Conservation (phyloP, 2,888 invertebrate genomes). For the Pantelozetes paolii region DNA sequence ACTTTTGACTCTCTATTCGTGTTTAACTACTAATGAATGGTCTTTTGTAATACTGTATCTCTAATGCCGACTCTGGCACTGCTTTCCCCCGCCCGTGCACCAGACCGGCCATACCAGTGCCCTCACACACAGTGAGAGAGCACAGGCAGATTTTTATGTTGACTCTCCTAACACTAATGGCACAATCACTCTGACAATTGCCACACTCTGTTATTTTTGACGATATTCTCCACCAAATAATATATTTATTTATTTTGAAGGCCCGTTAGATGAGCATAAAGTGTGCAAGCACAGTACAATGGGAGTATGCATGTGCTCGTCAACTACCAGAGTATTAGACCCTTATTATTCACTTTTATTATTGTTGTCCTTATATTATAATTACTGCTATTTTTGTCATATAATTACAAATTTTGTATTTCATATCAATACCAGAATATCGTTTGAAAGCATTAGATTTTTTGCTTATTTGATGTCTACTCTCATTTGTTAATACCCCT, state of each 20-base stretch:
- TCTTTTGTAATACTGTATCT: neutral
- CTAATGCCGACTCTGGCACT: neutral
- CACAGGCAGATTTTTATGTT: slow-evolving; percentile 2
- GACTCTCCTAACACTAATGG: neutral
- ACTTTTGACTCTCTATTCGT: neutral
- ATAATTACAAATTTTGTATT: too few species aligned
- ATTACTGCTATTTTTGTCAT: too few species aligned
- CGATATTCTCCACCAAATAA: neutral
- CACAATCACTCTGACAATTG: slow-evolving; percentile 24
- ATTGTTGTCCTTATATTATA: neutral
- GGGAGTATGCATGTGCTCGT: neutral
- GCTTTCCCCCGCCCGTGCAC: neutral
- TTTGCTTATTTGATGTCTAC: too few species aligned
- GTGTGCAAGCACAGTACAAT: neutral
- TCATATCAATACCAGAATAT: too few species aligned
- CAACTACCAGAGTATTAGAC: too few species aligned
- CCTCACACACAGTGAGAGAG: neutral
- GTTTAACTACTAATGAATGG: slow-evolving; percentile 19
- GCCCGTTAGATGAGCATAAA: neutral
- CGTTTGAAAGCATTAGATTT: too few species aligned
- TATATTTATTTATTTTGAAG: slow-evolving; percentile 17
- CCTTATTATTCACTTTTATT: neutral
- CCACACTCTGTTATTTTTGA: slow-evolving; percentile 25
- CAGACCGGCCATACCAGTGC: neutral
- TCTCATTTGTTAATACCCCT: too few species aligned